Base-by-base conservation (phyloP, 2,888 invertebrate genomes). In the Diploptera punctata region DNA sequence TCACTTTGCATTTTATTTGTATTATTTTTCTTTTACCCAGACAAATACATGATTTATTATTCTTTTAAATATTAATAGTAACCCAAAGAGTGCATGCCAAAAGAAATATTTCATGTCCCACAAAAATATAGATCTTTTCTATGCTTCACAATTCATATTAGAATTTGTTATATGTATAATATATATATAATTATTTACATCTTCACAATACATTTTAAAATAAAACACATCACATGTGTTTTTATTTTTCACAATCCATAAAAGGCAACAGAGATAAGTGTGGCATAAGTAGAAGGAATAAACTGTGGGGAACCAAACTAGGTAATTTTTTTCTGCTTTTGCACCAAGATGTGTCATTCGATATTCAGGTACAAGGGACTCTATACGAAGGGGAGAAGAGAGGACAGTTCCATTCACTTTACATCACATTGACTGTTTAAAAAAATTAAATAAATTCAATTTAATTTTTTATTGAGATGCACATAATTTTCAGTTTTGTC, bases 41-140 rank as follows among this genome's bases (percentile, higher is more conserved):
- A 65, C 65, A 47, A 65, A 65, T 65, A 65, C 65, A 65, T 21
- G 24, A 9, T 38, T 21, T 65, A 16, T 65, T 44, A n/a, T 29
- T 29, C n/a, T 29, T n/a, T 29, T 16, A 57, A 1, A 16, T 7
- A 10, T 29, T 29, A 57, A 57, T 29, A 13, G 57, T 29, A 57
- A 18, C 24, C 47, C 65, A 65, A 44, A 44, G 24, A 18, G 26
- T 47, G 65, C 65, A 65, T 65, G 65, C 65, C 65, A 65, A 65
- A 47, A 26, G 65, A 47, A 43, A 24, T 19, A n/a, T 31, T 16
- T 47, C 38, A 65, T 65, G 29, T 65, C 21, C 44, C 65, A 65
- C 65, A 65, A 65, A 65, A 65, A 65, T 65, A 65, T 65, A 65
- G 65, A 65, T 65, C n/a, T 54, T 33, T 65, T 65, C 65, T 65